phyloP scores from a whole-genome alignment of 2,888 invertebrate genomes.

The Troglohyphantes excavatus region DNA sequence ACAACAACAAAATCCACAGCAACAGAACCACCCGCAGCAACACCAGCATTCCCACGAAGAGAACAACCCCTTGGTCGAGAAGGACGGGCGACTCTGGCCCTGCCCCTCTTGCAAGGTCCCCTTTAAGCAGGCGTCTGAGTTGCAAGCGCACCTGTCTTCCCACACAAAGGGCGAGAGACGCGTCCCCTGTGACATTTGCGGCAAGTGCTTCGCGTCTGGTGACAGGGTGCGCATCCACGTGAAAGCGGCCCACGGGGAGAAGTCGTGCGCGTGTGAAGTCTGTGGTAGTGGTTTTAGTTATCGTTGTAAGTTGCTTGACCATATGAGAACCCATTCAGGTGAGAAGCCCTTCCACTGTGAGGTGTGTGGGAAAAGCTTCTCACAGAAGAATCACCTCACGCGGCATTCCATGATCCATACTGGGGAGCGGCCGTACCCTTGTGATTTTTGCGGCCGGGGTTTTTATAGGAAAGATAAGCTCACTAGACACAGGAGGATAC shows the following conservation, averaged over 20 bases:
- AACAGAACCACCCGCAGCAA: conserved; percentile 42
- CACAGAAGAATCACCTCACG: conserved; percentile 81
- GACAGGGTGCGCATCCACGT: conserved; percentile 80
- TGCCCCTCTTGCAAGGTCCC: conserved; percentile 81
- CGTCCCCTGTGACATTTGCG: conserved; percentile 81
- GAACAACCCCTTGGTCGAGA: conserved; percentile 28
- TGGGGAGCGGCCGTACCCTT: conserved; percentile 81
- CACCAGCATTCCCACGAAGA: conserved; percentile 56
- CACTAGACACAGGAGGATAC: conserved; percentile 80
- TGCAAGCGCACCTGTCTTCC: conserved; percentile 80
- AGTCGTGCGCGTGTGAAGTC: conserved; percentile 80
- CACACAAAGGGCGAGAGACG: conserved; percentile 80
- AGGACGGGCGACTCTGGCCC: conserved; percentile 79
- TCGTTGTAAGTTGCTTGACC: conserved; percentile 80
- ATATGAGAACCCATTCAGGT: conserved; percentile 81
- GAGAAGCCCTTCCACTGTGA: conserved; percentile 81
- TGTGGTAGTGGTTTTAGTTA: conserved; percentile 81
- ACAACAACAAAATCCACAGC: conserved; percentile 48
- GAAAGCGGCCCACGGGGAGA: conserved; percentile 80
- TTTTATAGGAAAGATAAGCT: conserved; percentile 81
- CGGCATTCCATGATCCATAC: conserved; percentile 81
- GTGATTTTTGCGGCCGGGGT: conserved; percentile 80
- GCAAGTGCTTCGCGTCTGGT: conserved; percentile 80
- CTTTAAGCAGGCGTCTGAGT: conserved; percentile 80
- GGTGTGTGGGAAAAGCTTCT: conserved; percentile 80